phyloP scores from a whole-genome alignment of 37 sponge, comb jelly and placozoan species.

The Halichondria panicea region DNA sequence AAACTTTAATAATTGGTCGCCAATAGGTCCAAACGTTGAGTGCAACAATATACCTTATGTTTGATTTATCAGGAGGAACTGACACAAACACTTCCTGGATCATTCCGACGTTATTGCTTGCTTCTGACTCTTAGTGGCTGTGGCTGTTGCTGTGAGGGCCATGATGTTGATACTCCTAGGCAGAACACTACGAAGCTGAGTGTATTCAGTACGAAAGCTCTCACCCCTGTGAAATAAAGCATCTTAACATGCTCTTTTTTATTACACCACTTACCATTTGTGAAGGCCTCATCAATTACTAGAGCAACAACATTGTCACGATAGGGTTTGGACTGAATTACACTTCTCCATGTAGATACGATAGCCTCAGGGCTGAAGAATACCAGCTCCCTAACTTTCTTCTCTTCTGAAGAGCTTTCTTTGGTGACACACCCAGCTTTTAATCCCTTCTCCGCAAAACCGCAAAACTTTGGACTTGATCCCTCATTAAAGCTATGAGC shows the following conservation, averaged over 20 bases:
- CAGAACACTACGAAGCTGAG: not conserved
- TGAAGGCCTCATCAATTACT: not conserved
- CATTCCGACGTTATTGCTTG: not conserved
- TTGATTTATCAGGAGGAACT: not conserved
- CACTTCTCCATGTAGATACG: not conserved
- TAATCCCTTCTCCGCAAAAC: not conserved
- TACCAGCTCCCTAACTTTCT: not conserved
- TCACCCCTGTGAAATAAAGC: slow-evolving; percentile 2
- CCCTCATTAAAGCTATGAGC: not conserved
- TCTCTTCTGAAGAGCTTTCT: not conserved
- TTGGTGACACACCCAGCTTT: not conserved
- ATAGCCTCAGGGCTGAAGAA: slow-evolving; percentile 5
- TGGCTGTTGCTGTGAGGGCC: slow-evolving; percentile 9
- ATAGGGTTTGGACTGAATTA: not conserved
- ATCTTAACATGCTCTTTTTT: not conserved
- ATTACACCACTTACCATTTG: not conserved
- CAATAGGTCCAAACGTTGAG: slow-evolving; percentile 6
- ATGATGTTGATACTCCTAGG: not conserved
- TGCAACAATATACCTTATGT: not conserved
- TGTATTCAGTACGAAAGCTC: not conserved
- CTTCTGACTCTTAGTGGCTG: not conserved
- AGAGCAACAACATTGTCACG: not conserved
- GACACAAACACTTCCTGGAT: not conserved
- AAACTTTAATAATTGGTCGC: not conserved
- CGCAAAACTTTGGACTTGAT: not conserved